Conservation (phyloP, 2,113 vertebrate genomes). For the Hiodon alosoides region DNA sequence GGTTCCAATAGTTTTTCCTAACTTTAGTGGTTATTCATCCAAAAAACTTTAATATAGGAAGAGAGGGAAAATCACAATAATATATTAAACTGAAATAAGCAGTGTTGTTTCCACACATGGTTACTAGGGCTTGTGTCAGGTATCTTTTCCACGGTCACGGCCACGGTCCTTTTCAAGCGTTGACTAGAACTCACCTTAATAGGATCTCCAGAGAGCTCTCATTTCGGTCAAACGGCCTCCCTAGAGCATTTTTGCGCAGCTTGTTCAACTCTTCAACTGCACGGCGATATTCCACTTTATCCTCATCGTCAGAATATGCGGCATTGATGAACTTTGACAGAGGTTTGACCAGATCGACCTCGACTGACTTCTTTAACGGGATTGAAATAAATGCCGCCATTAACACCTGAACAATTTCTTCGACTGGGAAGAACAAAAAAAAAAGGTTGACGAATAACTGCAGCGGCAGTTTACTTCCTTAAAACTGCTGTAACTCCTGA, state of each 20-base stretch:
- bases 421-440: not conserved
- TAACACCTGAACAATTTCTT: constrained; percentile 37
- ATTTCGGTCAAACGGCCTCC: constrained; percentile 89
- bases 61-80: not conserved
- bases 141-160: not conserved
- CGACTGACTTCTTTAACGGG: constrained; percentile 88
- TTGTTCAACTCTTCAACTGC: constrained; percentile 87
- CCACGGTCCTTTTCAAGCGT: not conserved
- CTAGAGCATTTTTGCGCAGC: constrained; percentile 80
- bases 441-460: not conserved
- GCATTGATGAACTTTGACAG: constrained; percentile 82
- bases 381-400: constrained; percentile 96
- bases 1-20: too few relatives aligned
- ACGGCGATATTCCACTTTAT: constrained; percentile 80
- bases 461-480: constrained; percentile 58
- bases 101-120: not conserved
- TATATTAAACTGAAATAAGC: not conserved
- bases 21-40: too few relatives aligned
- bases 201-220: constrained; percentile 84
- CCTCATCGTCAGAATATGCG: constrained; percentile 74
- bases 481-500: constrained; percentile 47
- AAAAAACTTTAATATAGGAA: not conserved
- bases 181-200: constrained; percentile 59
- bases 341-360: constrained; percentile 86
- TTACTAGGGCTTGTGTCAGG: not conserved